Base-by-base conservation (phyloP, 2,797 vertebrate species). In the Parotocinclus haroldoi region DNA sequence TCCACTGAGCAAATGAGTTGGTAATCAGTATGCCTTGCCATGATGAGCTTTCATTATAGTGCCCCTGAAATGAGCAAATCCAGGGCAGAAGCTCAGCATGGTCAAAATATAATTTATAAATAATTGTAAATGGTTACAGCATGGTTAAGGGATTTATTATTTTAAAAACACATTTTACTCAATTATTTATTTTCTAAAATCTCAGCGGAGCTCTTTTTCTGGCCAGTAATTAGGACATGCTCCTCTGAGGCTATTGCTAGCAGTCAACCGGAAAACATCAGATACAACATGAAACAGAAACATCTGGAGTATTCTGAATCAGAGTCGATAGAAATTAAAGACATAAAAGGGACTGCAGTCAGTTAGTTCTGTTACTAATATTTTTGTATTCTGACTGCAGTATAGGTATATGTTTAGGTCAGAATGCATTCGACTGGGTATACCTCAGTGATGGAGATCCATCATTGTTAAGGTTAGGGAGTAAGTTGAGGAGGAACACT, bases 201-300 rank as follows among this genome's bases (percentile, higher is more conserved):
- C 62, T 37, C 51, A 42, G 17, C 72, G 55, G 61, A 65, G 46
- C 37, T 16, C 1, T 54, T 37, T 62, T 70, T 66, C 40, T 66
- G 72, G 69, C 54, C 68, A 74, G 68, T 79, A 79, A 78, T 81
- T 79, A 71, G 77, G 74, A 74, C 76, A 81, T 67, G 69, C 66
- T 75, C 73, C 72, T 63, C 66, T 63, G 69, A 61, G 72, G 62
- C 52, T 39, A 37, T 58, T 10, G 65, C 58, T 59, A 73, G 76
- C 74, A 75, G 69, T 72, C 62, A 45, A 76, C 68, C 37, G 58
- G 27, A 72, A 76, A 76, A 65, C 64, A 71, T 69, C 72, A 72
- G 70, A 73, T 57, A 66, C 64, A 73, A 27, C 27, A 27, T 27
- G 27, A 27, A 27, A 27, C 27, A 27, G 27, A 5, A 27, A 27